Conservation (phyloP, 2,113 vertebrate genomes). For the Axis porcinus region DNA sequence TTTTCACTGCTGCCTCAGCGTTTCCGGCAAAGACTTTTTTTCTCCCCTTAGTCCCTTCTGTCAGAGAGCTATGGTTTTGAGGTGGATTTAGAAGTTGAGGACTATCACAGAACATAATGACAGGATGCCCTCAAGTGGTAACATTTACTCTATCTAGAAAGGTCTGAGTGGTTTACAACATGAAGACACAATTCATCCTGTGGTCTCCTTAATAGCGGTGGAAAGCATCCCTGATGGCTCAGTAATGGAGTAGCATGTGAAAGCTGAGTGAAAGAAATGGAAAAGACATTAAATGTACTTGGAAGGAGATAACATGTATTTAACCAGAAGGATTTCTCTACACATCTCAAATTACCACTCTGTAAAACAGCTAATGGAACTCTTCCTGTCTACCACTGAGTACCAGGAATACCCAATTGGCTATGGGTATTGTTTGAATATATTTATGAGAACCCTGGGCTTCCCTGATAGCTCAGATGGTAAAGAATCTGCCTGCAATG, state of each 20-base stretch:
- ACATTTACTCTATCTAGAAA: constrained; percentile 77
- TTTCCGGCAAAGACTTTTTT: constrained; percentile 53
- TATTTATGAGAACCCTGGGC: neutral
- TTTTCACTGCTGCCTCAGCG: constrained; percentile 54
- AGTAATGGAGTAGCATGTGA: neutral
- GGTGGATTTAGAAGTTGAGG: constrained; percentile 35
- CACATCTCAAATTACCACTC: neutral
- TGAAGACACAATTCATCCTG: neutral
- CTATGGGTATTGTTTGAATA: neutral
- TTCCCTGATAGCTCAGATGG: neutral
- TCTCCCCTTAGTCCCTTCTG: neutral
- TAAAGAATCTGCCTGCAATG: neutral
- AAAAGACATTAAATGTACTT: neutral
- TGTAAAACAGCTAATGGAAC: neutral
- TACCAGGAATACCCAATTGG: neutral
- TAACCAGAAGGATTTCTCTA: neutral
- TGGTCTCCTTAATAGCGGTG: neutral
- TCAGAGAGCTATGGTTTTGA: constrained; percentile 51
- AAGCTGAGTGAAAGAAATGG: neutral
- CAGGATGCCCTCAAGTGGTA: constrained; percentile 87
- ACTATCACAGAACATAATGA: constrained; percentile 75
- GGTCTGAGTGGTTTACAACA: constrained; percentile 11
- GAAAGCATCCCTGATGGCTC: neutral
- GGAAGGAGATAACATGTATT: neutral
- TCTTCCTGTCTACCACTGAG: neutral